A percentile compares a stretch with the other conserved stretches of the same genome.
Evolutionary conservation across 2,888 invertebrate genomes (phyloP).

Genomic region (Spisula solida): DNA sequence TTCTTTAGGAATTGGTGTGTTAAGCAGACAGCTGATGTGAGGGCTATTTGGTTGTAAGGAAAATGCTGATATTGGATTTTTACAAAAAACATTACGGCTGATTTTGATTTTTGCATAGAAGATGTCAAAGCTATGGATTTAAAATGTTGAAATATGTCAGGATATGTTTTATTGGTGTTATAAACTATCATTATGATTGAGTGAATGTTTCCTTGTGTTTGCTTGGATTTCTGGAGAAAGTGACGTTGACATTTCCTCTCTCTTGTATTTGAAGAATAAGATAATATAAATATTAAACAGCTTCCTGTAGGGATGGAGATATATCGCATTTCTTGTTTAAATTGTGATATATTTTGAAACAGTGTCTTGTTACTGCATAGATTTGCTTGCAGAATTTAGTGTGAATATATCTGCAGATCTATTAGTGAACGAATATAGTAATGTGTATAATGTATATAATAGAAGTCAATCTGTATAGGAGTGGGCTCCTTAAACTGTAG

Average conservation of each 20-base stretch:
- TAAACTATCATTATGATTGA: background rate
- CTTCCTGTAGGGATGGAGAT: background rate
- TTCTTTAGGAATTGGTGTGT: background rate
- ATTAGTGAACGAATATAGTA: background rate
- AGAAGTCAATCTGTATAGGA: too few species aligned
- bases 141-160: conserved; percentile 4
- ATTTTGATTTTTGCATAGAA: background rate
- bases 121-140: conserved; percentile 12
- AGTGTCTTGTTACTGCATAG: background rate
- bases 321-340: background rate
- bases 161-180: background rate
- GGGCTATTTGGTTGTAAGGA: background rate
- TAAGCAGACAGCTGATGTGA: background rate
- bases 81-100: background rate
- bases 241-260: background rate
- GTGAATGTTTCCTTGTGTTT: background rate
- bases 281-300: background rate
- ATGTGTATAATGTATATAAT: background rate
- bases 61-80: conserved; percentile 23
- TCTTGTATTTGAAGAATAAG: background rate
- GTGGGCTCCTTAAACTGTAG: background rate
- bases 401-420: background rate
- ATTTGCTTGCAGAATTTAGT: background rate
- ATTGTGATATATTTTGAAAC: background rate
- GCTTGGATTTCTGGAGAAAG: background rate